Base-by-base conservation (phyloP, 2,888 invertebrate genomes). In the Phaedon cochleariae region DNA sequence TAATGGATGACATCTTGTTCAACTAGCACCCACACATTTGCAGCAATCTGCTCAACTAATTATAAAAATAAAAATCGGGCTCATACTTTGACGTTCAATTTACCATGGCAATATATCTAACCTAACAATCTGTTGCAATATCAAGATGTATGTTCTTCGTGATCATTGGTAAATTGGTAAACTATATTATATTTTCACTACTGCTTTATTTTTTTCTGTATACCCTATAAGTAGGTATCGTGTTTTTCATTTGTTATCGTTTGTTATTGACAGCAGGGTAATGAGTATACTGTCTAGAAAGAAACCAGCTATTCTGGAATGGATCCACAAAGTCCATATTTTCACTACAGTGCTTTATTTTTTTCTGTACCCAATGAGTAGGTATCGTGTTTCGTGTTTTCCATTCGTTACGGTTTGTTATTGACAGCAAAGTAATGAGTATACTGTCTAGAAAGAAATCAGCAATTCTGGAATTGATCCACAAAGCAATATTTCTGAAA, bases 51-150 rank as follows among this genome's bases (percentile, higher is more conserved):
- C 31, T 53, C 6, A 55, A 55, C 55, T 55, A 41, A 41, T 55
- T 55, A 55, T 41, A 9, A 21, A 31, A 37, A 21, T 22, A 34
- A 55, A 55, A 55, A 20, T 37, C 21, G 5, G 21, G 37, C 22
- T 12, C 26, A 7, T n/a, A 41, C 37, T 55, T 55, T 55, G 55
- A 55, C 55, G 55, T 55, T 18, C 41, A 55, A 55, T 55, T 55
- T 55, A 41, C 55, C 15, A 31, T 41, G 41, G 55, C 55, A 55
- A 55, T 55, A 31, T 55, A 55, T 55, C 20, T 31, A 55, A 55
- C 41, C 5, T 55, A 55, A 55, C 55, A 55, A 55, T 55, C 18
- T 21, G 15, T 22, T 41, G n/a, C n/a, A n/a, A n/a, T 55, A n/a
- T 5, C 55, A 41, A 41, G 55, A 55, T 55, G 22, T 37, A 55